Evolutionary conservation across 2,888 invertebrate genomes (phyloP).

Genomic region (Cenopis cana): DNA sequence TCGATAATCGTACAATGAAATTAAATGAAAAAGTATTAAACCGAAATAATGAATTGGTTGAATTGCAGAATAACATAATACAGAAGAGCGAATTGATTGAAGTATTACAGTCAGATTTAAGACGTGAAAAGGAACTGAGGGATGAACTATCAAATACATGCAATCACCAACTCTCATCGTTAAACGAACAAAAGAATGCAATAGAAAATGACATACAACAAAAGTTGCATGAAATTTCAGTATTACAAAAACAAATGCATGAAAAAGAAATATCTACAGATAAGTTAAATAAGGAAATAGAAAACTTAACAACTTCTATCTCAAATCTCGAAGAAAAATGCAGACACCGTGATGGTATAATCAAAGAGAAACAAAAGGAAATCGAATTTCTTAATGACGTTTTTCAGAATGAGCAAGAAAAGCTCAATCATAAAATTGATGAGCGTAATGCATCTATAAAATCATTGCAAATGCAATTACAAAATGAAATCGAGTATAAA

Average conservation of each 20-base stretch:
- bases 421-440: constrained; percentile 59
- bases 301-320: constrained; percentile 54
- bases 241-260: constrained; percentile 57
- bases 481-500: constrained; percentile 67
- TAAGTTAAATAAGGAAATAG: constrained; percentile 59
- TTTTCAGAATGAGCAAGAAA: constrained; percentile 58
- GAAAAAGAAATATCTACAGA: constrained; percentile 54
- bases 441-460: constrained; percentile 62
- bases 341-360: constrained; percentile 53
- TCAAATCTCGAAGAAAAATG: constrained; percentile 55
- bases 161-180: constrained; percentile 44
- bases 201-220: constrained; percentile 44
- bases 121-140: constrained; percentile 45
- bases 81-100: constrained; percentile 71
- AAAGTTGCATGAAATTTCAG: constrained; percentile 53
- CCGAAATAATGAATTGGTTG: constrained; percentile 75
- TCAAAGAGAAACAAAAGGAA: constrained; percentile 61
- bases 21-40: constrained; percentile 74
- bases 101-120: constrained; percentile 40
- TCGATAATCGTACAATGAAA: constrained; percentile 71
- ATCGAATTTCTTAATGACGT: constrained; percentile 57
- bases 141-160: constrained; percentile 42
- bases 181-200: constrained; percentile 45
- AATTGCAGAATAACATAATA: constrained; percentile 70
- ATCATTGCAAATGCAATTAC: constrained; percentile 64